Percentiles rank a stretch among this genome's conserved stretches.
These are phyloP conservation scores for Athripsodes cinereus DNA, from an alignment of 2,888 invertebrate species.

Conservation along the genomic window DNA sequence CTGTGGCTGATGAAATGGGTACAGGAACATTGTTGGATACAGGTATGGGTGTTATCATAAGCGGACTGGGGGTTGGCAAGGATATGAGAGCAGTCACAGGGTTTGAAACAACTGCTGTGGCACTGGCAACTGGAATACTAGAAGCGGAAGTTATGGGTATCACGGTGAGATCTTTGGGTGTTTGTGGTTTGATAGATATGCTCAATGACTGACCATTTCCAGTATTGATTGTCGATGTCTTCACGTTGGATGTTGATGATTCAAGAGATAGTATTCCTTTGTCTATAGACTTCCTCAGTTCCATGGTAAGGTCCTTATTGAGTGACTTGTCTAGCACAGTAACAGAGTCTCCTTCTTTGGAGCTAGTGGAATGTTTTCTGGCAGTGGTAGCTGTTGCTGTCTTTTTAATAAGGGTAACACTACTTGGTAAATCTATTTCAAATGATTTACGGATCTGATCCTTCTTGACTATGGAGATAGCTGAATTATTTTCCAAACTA, in stretches of 20 bases:
- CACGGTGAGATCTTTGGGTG: slow-evolving; percentile 10
- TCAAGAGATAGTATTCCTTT: slow-evolving; percentile 31
- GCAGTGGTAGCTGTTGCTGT: slow-evolving; percentile 46
- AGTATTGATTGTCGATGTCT: slow-evolving; percentile 12
- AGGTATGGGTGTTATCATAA: slow-evolving; percentile 13
- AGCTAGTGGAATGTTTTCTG: slow-evolving; percentile 47
- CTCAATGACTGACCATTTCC: slow-evolving; percentile 15
- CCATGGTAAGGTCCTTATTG: slow-evolving; percentile 47
- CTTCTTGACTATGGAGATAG: slow-evolving; percentile 48
- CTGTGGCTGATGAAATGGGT: background rate
- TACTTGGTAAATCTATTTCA: slow-evolving; percentile 46
- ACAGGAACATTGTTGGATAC: background rate
- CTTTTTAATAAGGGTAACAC: slow-evolving; percentile 46
- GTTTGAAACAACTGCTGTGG: slow-evolving; percentile 3
- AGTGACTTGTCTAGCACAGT: slow-evolving; percentile 48
- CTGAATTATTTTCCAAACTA: slow-evolving; percentile 50
- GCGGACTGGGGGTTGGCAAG: slow-evolving; percentile 6
- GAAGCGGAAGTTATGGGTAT: slow-evolving; percentile 4
- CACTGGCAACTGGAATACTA: background rate
- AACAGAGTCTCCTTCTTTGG: slow-evolving; percentile 45
- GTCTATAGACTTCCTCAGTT: slow-evolving; percentile 47
- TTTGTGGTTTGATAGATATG: slow-evolving; percentile 21
- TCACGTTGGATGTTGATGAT: slow-evolving; percentile 2
- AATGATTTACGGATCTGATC: slow-evolving; percentile 46
- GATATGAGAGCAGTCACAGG: slow-evolving; percentile 15